phyloP scores from a whole-genome alignment of 2,797 vertebrate genomes.

The Valencia hispanica region DNA sequence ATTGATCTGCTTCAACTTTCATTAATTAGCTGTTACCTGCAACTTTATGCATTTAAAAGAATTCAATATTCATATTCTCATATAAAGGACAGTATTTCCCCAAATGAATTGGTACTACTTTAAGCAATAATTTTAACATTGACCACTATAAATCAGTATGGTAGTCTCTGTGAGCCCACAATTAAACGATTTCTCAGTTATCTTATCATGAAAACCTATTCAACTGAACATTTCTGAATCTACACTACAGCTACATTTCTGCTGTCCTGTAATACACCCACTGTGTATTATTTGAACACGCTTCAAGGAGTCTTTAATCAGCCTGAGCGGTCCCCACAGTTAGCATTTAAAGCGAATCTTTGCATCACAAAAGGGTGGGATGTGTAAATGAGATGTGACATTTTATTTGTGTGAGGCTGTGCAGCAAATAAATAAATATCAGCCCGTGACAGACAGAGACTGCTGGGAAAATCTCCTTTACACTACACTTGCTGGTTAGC shows the following conservation, averaged over 20 bases:
- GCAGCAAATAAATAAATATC: slow-evolving; percentile 96
- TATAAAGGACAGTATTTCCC: slow-evolving; percentile 3
- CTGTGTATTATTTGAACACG: slow-evolving; percentile 70
- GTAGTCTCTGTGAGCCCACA: neutral
- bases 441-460: slow-evolving; percentile 90
- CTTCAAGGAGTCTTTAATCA: slow-evolving; percentile 82
- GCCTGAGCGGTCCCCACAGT: slow-evolving; percentile 72
- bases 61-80: neutral
- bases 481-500: slow-evolving; percentile 89
- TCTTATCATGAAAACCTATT: slow-evolving; percentile 55
- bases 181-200: slow-evolving; percentile 42
- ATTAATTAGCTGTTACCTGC: neutral
- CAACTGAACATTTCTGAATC: slow-evolving; percentile 49
- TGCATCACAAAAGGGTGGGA: slow-evolving; percentile 81
- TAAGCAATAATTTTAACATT: neutral
- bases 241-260: slow-evolving; percentile 47
- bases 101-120: slow-evolving; percentile 23
- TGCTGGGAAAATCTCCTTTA: slow-evolving; percentile 81
- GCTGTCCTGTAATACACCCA: slow-evolving; percentile 60
- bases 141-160: neutral
- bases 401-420: slow-evolving; percentile 83
- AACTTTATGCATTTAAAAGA: slow-evolving; percentile 1
- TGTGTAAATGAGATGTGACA: slow-evolving; percentile 87
- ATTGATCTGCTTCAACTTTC: neutral
- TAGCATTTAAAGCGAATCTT: slow-evolving; percentile 81